Evolutionary conservation across 2,888 invertebrate genomes (phyloP), one percentile per base, ranked within the genome.

Genomic region (Sabellastarte sp.): DNA sequence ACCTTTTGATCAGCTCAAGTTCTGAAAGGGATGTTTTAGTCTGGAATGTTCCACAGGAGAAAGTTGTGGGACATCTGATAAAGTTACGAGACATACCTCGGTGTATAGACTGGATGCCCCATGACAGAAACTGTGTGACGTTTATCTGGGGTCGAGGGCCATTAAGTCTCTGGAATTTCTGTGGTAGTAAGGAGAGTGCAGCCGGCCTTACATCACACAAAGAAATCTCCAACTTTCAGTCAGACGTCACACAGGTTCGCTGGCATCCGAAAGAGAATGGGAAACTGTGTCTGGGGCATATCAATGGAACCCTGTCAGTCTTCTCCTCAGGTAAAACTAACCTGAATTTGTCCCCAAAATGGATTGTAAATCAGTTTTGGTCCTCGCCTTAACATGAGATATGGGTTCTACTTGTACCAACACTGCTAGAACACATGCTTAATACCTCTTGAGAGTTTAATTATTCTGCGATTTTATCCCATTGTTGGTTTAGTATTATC

Each of bases 261-360:
- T 83, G 84, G 83, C 84, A 84, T 70, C 78, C 70, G 1, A 73
- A 74, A 61, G 73, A 74, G 33, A 65, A 65, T 4, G 80, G 79
- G 3, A 76, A 80, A 64, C 69, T 84, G 24, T 82, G 74, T 2
- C 70, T 84, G 57, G 84, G 84, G 1, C 84, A 84, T 65, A 68
- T 65, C 28, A 79, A 84, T 74, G 84, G 84, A 26, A 78, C 78
- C 53, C 60, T 84, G 24, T 82, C 84, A n/a, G 63, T 82, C 32
- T 73, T 78, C 60, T 64, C 67, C 32, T 67, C 77, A 70, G 82
- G 84, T 80, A 61, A 64, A 10, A 41, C n/a, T n/a, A n/a, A n/a
- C n/a, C n/a, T n/a, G n/a, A n/a, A n/a, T n/a, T n/a, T n/a, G n/a
- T n/a, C n/a, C n/a, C n/a, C n/a, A n/a, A n/a, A n/a, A n/a, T n/a